Percentiles rank a stretch among this genome's conserved stretches.
These are phyloP conservation scores for Heliconius nattereri DNA, from an alignment of 1,140 invertebrate species.

Conservation along the genomic window DNA sequence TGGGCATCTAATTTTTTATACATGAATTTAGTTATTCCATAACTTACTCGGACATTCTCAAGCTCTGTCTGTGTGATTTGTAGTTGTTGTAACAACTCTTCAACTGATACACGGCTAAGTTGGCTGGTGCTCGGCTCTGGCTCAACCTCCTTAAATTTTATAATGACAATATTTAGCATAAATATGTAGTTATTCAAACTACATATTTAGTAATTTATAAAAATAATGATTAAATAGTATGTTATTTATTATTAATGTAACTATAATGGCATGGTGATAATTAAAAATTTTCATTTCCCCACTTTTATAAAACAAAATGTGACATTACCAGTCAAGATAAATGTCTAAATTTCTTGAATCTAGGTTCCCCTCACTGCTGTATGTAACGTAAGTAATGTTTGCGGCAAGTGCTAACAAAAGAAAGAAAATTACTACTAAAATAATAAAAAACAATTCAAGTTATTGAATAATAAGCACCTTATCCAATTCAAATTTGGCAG, in stretches of 20 bases:
- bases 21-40: background rate
- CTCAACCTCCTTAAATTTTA: conserved; percentile 82
- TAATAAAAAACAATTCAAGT: background rate
- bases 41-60: conserved; percentile 90
- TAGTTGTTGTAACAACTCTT: conserved; percentile 89
- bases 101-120: conserved; percentile 86
- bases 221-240: no score
- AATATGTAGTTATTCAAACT: no score
- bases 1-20: conserved; percentile 27
- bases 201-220: no score
- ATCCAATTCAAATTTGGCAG: conserved; percentile 86
- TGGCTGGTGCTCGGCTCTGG: conserved; percentile 76
- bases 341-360: no score
- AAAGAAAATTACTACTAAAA: background rate
- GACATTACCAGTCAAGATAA: no score
- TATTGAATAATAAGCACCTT: conserved; percentile 63
- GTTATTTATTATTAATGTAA: no score
- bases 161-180: conserved; percentile 17
- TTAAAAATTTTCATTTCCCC: no score
- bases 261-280: no score
- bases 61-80: conserved; percentile 91
- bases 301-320: no score
- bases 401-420: no score
- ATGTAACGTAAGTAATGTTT: no score
- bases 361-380: no score